Conservation (phyloP, 2,888 invertebrate genomes). For the Thereva nobilitata region DNA sequence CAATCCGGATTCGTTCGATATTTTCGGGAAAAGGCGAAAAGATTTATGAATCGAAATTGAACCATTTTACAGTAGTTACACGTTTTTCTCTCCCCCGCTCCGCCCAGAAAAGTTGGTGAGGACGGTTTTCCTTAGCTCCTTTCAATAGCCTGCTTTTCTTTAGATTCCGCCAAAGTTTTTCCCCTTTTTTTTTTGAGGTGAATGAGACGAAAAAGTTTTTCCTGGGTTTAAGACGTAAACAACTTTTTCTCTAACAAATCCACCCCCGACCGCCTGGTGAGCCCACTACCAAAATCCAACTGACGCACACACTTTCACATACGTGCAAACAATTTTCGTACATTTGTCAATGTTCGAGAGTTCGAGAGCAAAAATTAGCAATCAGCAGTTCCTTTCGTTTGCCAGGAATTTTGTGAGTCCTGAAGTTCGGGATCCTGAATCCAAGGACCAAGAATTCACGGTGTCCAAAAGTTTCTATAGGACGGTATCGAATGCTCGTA, state of each 20-base stretch:
- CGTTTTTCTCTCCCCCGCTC: constrained; percentile 1
- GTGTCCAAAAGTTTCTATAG: constrained; percentile 15
- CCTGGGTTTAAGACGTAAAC: constrained; percentile 34
- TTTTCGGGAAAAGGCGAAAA: neutral
- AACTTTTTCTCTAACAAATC: constrained; percentile 35
- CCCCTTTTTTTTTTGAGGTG: constrained; percentile 17
- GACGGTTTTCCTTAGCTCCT: constrained; percentile 14
- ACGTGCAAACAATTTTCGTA: constrained; percentile 36
- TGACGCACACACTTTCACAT: constrained; percentile 8
- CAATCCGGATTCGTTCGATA: too few species aligned
- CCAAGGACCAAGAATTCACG: constrained; percentile 1
- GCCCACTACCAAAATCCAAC: too few species aligned
- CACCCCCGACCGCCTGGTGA: neutral
- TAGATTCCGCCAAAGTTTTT: constrained; percentile 20
- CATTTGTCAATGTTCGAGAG: constrained; percentile 37
- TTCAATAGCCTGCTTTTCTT: constrained; percentile 4
- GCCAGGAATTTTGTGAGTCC: neutral
- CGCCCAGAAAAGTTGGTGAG: constrained; percentile 12
- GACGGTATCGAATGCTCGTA: constrained; percentile 18
- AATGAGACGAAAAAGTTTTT: constrained; percentile 36
- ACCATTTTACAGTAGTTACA: constrained; percentile 6
- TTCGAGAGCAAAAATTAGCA: constrained; percentile 34
- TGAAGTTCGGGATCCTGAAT: too few species aligned
- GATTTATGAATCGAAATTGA: constrained; percentile 30
- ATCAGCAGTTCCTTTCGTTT: constrained; percentile 36